Evolutionary conservation across 2,797 vertebrate genomes (phyloP).

Genomic region (Phrynocephalus guinanensis): DNA sequence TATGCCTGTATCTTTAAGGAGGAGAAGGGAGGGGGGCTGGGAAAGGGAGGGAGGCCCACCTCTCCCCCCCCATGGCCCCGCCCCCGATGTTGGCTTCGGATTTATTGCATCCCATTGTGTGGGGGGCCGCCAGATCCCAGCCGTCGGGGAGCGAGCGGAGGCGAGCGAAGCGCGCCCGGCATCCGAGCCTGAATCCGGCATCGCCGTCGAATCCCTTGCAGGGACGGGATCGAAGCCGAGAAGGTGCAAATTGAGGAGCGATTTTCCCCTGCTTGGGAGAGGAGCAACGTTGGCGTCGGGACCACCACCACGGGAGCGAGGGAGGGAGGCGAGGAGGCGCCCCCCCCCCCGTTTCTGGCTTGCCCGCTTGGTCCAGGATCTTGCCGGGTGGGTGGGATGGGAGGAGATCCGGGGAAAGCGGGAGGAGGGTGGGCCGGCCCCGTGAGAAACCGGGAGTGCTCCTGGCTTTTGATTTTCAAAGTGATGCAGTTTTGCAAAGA

Average conservation of each 20-base stretch:
- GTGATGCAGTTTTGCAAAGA: neutral
- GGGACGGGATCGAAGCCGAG: neutral
- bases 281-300: too few species aligned
- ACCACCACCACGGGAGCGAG: too few species aligned
- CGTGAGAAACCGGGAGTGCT: too few species aligned
- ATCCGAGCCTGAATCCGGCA: neutral
- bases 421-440: too few species aligned
- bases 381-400: neutral
- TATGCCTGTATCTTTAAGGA: neutral
- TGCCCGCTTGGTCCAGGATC: neutral
- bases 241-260: neutral
- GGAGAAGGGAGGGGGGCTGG: neutral
- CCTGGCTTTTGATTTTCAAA: too few species aligned
- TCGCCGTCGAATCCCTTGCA: too few species aligned
- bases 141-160: conserved; percentile 6
- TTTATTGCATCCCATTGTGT: conserved; percentile 79
- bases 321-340: neutral
- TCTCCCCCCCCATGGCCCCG: conserved; percentile 38
- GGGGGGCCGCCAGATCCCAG: conserved; percentile 68
- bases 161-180: neutral
- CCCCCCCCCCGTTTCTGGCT: too few species aligned
- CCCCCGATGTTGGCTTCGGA: conserved; percentile 43
- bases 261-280: too few species aligned
- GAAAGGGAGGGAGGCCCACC: conserved; percentile 25
- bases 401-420: too few species aligned